These are phyloP conservation scores for Lanius ludovicianus DNA, from an alignment of 2,113 vertebrate genomes.

Conservation along the genomic window DNA sequence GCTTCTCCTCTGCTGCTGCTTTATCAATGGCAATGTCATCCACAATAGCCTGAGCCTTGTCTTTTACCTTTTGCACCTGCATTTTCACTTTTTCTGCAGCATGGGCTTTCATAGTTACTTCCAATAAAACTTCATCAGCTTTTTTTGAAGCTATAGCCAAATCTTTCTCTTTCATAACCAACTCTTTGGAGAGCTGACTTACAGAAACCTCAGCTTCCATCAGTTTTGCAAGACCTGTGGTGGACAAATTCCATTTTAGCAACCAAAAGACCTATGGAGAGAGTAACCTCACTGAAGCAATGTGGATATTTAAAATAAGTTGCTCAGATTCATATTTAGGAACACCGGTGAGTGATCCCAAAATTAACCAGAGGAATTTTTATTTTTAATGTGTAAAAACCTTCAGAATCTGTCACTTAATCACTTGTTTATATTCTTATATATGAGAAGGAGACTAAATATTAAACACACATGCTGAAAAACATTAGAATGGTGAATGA, in stretches of 20 bases:
- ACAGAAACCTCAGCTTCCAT: constrained; percentile 85
- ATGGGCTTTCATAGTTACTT: constrained; percentile 82
- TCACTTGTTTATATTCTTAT: not conserved
- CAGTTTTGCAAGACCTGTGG: constrained; percentile 79
- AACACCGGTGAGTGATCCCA: not conserved
- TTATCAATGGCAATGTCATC: constrained; percentile 83
- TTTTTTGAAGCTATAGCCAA: constrained; percentile 77
- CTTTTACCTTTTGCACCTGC: constrained; percentile 86
- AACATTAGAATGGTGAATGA: not conserved
- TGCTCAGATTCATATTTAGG: not conserved
- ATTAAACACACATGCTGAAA: not conserved
- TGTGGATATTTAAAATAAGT: not conserved
- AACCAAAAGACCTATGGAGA: not conserved
- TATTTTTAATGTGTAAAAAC: not conserved
- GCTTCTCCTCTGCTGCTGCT: constrained; percentile 76
- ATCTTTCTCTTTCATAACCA: constrained; percentile 80
- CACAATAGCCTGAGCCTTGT: constrained; percentile 85
- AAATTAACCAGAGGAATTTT: not conserved
- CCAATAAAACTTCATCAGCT: constrained; percentile 78
- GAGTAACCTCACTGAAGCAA: not conserved
- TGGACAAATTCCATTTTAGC: not conserved
- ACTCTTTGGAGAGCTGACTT: constrained; percentile 76
- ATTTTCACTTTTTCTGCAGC: constrained; percentile 82
- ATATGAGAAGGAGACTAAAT: not conserved
- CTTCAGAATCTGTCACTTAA: not conserved